Evolutionary conservation across 2,888 invertebrate genomes (phyloP), one percentile per base, ranked within the genome.

Genomic region (Galerucella pusilla): DNA sequence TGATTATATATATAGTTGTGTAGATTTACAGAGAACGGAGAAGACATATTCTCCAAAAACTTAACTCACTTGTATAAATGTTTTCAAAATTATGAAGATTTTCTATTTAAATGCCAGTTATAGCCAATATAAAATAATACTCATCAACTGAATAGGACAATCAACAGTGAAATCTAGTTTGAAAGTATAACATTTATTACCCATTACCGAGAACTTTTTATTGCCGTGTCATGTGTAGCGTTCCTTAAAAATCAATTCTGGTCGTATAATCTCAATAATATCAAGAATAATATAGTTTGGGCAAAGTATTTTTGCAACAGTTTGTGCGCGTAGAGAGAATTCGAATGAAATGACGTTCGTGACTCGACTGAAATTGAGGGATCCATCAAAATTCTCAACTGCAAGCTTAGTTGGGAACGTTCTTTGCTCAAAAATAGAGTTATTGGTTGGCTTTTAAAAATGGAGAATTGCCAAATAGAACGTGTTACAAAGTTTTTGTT

Each of bases 261-360:
- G 61, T 74, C 80, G 75, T 79, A 80, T 83, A 81, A 83, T 84
- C 83, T 85, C 84, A 84, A 84, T 84, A 83, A 84, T 81, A 82
- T 81, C 81, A 80, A 77, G 80, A 83, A 79, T 84, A 83, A 84
- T 85, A 83, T 81, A 82, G 83, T 83, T 83, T 81, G 81, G 77
- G 80, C 82, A 82, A 82, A 85, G 83, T 85, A 84, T 85, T 84
- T 84, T 84, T 83, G 85, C 85, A 85, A 85, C 85, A 85, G 85
- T 85, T 85, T 84, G 84, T 76, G 81, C 83, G 79, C 84, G 82
- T 76, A 77, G 69, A 73, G 80, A 73, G 85, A 85, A 85, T 85
- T 81, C 84, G 82, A 85, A 85, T 85, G 85, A 84, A 85, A 85
- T 84, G 84, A 81, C 76, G 72, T 68, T 77, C 85, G 85, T 85